These are phyloP conservation scores for Natator depressus DNA, from an alignment of 2,113 vertebrate species.

Conservation along the genomic window DNA sequence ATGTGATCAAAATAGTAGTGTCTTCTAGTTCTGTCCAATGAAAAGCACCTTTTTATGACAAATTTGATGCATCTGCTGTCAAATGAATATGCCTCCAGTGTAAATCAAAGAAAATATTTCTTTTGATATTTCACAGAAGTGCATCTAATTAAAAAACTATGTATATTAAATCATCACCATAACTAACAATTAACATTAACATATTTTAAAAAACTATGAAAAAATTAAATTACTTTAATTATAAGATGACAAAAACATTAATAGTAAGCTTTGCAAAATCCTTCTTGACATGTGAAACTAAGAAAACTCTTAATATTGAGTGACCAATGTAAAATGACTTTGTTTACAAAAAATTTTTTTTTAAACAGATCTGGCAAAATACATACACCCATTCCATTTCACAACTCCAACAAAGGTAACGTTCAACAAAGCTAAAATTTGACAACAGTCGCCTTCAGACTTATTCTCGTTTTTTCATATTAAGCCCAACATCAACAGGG, in stretches of 20 bases:
- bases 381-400: slow-evolving; percentile 81
- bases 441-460: slow-evolving; percentile 80
- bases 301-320: slow-evolving; percentile 72
- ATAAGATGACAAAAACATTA: slow-evolving; percentile 79
- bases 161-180: slow-evolving; percentile 80
- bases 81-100: slow-evolving; percentile 85
- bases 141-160: slow-evolving; percentile 82
- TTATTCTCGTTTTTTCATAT: slow-evolving; percentile 66
- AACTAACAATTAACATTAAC: slow-evolving; percentile 85
- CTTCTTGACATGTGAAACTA: slow-evolving; percentile 79
- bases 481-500: slow-evolving; percentile 75
- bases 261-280: slow-evolving; percentile 80
- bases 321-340: slow-evolving; percentile 71
- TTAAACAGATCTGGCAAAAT: slow-evolving; percentile 77
- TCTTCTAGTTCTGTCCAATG: slow-evolving; percentile 79
- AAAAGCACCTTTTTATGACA: slow-evolving; percentile 83
- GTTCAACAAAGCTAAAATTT: slow-evolving; percentile 81
- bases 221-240: slow-evolving; percentile 82
- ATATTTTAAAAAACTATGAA: slow-evolving; percentile 79
- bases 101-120: slow-evolving; percentile 84
- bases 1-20: slow-evolving; percentile 84
- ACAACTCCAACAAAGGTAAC: slow-evolving; percentile 79
- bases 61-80: slow-evolving; percentile 82
- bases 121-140: slow-evolving; percentile 86
- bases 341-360: slow-evolving; percentile 61